These are phyloP conservation scores for Halisarca cf. caerulea DNA, from an alignment of 37 sponge, comb jelly and placozoan genomes.

Conservation along the genomic window DNA sequence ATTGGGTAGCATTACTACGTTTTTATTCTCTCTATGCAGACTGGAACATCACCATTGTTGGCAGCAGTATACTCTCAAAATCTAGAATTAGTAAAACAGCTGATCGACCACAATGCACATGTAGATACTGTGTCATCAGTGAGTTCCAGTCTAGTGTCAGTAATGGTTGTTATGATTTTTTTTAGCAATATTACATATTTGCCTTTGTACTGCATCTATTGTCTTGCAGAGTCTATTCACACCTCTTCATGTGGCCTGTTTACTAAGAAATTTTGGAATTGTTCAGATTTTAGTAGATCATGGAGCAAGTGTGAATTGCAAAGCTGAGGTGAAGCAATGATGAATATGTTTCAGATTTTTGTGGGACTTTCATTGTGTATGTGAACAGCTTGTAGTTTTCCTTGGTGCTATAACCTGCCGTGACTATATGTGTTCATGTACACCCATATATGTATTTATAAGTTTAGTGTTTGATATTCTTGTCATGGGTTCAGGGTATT, in stretches of 20 bases:
- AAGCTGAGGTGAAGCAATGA: background rate
- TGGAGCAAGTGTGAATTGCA: background rate
- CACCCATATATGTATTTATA: background rate
- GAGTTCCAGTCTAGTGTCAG: no score
- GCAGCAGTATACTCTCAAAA: background rate
- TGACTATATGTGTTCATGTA: no score
- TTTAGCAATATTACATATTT: background rate
- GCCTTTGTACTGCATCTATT: background rate
- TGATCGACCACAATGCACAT: background rate
- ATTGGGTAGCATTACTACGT: background rate
- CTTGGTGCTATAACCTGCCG: no score
- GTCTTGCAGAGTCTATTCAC: background rate
- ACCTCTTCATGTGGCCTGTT: slow-evolving; percentile 14
- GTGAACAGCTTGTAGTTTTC: no score
- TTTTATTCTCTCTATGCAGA: background rate
- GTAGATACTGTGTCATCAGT: background rate
- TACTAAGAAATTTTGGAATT: background rate
- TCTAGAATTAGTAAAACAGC: background rate
- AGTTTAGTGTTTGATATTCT: background rate
- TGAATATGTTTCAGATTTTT: no score
- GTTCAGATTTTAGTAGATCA: background rate
- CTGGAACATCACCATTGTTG: background rate
- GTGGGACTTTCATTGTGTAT: no score
- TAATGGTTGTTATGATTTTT: no score
- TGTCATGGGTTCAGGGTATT: background rate